Conservation (phyloP, 2,888 invertebrate genomes). For the Caenorhabditis sp. region DNA sequence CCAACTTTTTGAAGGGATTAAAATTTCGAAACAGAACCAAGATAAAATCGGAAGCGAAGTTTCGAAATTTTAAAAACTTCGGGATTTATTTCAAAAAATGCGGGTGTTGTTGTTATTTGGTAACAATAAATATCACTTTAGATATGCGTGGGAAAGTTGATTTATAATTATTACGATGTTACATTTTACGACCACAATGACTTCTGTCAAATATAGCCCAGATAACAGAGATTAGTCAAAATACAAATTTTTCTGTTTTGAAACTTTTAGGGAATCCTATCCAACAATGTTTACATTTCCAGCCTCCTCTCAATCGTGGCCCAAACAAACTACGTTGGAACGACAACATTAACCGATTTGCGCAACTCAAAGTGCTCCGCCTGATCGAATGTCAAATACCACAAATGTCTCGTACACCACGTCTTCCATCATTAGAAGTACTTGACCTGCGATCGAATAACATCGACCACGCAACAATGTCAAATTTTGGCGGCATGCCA, state of each 20-base stretch:
- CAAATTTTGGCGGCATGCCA: constrained; percentile 66
- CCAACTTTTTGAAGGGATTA: not conserved
- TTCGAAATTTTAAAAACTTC: constrained; percentile 11
- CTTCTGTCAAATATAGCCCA: too few relatives aligned
- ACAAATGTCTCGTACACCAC: constrained; percentile 61
- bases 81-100: not conserved
- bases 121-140: too few relatives aligned
- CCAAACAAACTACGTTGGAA: constrained; percentile 53
- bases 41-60: constrained; percentile 18
- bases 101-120: too few relatives aligned
- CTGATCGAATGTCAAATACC: constrained; percentile 64
- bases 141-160: not conserved
- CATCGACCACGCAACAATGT: constrained; percentile 60
- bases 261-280: too few relatives aligned
- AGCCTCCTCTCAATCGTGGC: constrained; percentile 50
- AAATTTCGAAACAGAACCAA: constrained; percentile 5
- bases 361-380: constrained; percentile 62
- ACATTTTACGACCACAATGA: too few relatives aligned
- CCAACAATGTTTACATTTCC: not conserved
- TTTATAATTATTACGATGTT: not conserved
- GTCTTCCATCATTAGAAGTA: constrained; percentile 60
- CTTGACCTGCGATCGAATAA: constrained; percentile 59
- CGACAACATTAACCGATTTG: constrained; percentile 65
- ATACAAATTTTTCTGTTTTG: too few relatives aligned
- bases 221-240: too few relatives aligned